These are phyloP conservation scores for Druceiella hillmani DNA, from an alignment of 2,888 invertebrate genomes.

Conservation along the genomic window DNA sequence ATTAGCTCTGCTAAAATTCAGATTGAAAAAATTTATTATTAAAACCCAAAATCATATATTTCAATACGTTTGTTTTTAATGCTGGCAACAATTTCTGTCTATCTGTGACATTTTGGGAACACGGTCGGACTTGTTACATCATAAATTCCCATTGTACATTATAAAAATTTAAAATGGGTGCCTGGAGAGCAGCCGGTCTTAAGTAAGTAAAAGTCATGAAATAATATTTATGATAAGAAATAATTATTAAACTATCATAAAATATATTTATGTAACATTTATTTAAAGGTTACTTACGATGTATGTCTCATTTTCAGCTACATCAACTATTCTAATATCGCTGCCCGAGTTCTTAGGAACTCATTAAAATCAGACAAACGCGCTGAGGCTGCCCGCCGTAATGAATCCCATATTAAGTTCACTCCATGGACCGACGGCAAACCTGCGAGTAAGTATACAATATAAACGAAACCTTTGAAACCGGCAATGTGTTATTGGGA, in stretches of 20 bases:
- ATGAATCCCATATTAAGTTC: slow-evolving; percentile 70
- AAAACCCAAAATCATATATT: too few species aligned
- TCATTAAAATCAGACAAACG: slow-evolving; percentile 72
- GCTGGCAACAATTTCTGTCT: too few species aligned
- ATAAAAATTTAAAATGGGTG: slow-evolving; percentile 56
- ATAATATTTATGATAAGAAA: too few species aligned
- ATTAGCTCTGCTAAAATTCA: too few species aligned
- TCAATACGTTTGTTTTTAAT: too few species aligned
- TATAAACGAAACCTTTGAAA: too few species aligned
- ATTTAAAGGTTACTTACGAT: not conserved
- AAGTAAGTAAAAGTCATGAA: slow-evolving; percentile 56
- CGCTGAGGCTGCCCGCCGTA: slow-evolving; percentile 69
- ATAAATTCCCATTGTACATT: too few species aligned
- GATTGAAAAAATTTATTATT: too few species aligned
- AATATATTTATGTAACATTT: not conserved
- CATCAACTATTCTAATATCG: slow-evolving; percentile 93
- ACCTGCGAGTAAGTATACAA: slow-evolving; percentile 71
- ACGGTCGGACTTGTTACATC: too few species aligned
- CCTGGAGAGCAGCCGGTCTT: slow-evolving; percentile 80
- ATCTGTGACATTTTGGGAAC: too few species aligned
- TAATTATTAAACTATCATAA: not conserved
- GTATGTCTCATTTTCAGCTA: slow-evolving; percentile 59
- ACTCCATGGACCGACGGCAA: slow-evolving; percentile 90
- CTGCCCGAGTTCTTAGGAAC: slow-evolving; percentile 75
- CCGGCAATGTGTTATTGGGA: too few species aligned